Evolutionary conservation across 2,797 vertebrate species (phyloP).

Genomic region (Phrynocephalus forsythii): DNA sequence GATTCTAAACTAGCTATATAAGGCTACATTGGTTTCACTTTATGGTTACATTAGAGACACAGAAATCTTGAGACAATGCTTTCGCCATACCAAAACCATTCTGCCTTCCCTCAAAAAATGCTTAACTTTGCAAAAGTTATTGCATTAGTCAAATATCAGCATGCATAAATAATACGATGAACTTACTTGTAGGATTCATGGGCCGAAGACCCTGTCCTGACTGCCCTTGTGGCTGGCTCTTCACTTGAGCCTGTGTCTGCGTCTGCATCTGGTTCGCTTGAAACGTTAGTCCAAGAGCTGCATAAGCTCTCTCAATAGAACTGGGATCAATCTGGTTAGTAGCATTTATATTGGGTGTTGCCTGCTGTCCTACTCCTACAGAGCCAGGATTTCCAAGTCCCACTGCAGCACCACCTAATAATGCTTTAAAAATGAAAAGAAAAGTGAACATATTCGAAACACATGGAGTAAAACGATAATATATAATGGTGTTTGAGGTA

Average conservation of each 20-base stretch:
- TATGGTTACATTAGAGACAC: neutral
- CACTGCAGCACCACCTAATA: slow-evolving; percentile 88
- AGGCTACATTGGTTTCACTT: neutral
- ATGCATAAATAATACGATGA: slow-evolving; percentile 14
- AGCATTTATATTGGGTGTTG: slow-evolving; percentile 87
- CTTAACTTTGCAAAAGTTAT: neutral
- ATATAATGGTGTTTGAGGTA: neutral
- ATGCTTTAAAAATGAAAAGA: slow-evolving; percentile 79
- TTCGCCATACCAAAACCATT: neutral
- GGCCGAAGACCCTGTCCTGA: slow-evolving; percentile 86
- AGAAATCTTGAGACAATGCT: neutral
- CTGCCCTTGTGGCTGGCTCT: slow-evolving; percentile 83
- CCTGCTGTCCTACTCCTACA: slow-evolving; percentile 88
- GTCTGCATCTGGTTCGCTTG: slow-evolving; percentile 92
- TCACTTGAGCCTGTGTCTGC: slow-evolving; percentile 85
- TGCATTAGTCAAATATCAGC: neutral
- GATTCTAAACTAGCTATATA: neutral
- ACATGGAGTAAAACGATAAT: neutral
- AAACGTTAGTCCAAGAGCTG: slow-evolving; percentile 95
- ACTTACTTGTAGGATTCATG: slow-evolving; percentile 89
- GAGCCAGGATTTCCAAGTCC: slow-evolving; percentile 87
- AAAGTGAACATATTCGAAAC: neutral
- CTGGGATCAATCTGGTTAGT: slow-evolving; percentile 96
- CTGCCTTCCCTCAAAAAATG: neutral
- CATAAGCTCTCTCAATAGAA: slow-evolving; percentile 96